phyloP scores from a whole-genome alignment of 2,888 invertebrate species.

The Agonopterix arenella region DNA sequence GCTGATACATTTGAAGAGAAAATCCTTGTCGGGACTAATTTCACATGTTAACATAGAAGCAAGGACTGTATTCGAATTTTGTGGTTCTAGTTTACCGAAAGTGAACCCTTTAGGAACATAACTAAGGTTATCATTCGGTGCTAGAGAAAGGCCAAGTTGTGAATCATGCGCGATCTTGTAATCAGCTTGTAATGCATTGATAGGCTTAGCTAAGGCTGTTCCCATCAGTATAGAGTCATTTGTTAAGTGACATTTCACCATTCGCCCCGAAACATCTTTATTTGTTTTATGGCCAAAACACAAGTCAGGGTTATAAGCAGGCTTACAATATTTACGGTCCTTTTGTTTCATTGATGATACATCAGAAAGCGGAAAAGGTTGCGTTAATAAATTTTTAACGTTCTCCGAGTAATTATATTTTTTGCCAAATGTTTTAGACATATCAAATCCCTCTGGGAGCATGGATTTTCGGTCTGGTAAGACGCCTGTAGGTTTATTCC shows the following conservation, averaged over 20 bases:
- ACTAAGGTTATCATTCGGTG: slow-evolving; percentile 52
- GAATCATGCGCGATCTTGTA: slow-evolving; percentile 23
- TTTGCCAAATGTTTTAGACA: slow-evolving; percentile 49
- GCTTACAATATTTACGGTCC: slow-evolving; percentile 22
- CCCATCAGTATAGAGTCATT: background rate
- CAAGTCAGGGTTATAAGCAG: background rate
- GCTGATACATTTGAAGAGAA: slow-evolving; percentile 44
- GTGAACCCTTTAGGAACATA: slow-evolving; percentile 45
- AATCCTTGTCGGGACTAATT: slow-evolving; percentile 31
- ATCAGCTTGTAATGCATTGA: slow-evolving; percentile 39
- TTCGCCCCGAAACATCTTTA: background rate
- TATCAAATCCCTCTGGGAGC: slow-evolving; percentile 54
- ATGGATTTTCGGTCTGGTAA: slow-evolving; percentile 47
- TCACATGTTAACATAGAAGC: slow-evolving; percentile 26
- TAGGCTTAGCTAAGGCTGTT: background rate
- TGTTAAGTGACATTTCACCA: background rate
- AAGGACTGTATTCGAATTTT: slow-evolving; percentile 37
- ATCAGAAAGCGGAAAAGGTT: slow-evolving; percentile 15
- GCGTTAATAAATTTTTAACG: slow-evolving; percentile 21
- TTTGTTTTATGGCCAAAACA: background rate
- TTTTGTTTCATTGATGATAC: slow-evolving; percentile 16
- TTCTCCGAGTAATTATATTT: slow-evolving; percentile 47
- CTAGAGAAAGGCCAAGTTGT: slow-evolving; percentile 34
- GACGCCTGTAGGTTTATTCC: slow-evolving; percentile 45
- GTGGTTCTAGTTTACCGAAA: slow-evolving; percentile 52